Evolutionary conservation across 2,797 vertebrate species (phyloP).

Genomic region (Mus spretus): DNA sequence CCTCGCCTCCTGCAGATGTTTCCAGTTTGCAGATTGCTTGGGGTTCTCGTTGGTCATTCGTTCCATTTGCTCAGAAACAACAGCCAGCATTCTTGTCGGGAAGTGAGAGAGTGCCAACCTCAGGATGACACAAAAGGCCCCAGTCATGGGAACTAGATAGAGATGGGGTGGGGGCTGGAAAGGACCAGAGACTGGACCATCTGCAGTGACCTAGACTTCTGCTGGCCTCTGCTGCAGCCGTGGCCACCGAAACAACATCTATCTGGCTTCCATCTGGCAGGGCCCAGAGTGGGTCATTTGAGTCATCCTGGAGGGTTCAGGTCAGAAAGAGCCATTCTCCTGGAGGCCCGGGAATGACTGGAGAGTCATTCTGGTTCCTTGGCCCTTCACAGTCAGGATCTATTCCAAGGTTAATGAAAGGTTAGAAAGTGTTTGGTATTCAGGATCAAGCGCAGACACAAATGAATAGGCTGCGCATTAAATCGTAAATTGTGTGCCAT

Average conservation of each 20-base stretch:
- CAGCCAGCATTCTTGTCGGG: slow-evolving; percentile 81
- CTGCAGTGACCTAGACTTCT: slow-evolving; percentile 24
- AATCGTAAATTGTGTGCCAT: rapidly evolving
- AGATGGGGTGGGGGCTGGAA: neutral
- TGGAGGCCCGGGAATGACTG: neutral
- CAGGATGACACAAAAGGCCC: slow-evolving; percentile 75
- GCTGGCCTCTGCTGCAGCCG: neutral
- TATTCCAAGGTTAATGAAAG: neutral
- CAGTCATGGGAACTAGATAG: slow-evolving; percentile 72
- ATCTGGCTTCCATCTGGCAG: neutral
- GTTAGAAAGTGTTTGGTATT: neutral
- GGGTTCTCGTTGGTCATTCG: slow-evolving; percentile 71
- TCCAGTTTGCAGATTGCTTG: slow-evolving; percentile 63
- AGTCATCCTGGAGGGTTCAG: neutral
- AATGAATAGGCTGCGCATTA: neutral
- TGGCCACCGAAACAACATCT: neutral
- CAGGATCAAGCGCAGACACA: neutral
- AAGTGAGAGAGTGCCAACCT: slow-evolving; percentile 69
- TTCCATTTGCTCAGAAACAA: slow-evolving; percentile 81
- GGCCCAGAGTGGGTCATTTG: neutral
- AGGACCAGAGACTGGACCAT: neutral
- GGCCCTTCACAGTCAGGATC: neutral
- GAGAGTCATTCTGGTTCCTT: slow-evolving; percentile 2
- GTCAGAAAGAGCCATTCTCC: neutral
- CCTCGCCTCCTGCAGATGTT: slow-evolving; percentile 56